Evolutionary conservation across 2,113 vertebrate genomes (phyloP).

Genomic region (Halichoerus grypus): DNA sequence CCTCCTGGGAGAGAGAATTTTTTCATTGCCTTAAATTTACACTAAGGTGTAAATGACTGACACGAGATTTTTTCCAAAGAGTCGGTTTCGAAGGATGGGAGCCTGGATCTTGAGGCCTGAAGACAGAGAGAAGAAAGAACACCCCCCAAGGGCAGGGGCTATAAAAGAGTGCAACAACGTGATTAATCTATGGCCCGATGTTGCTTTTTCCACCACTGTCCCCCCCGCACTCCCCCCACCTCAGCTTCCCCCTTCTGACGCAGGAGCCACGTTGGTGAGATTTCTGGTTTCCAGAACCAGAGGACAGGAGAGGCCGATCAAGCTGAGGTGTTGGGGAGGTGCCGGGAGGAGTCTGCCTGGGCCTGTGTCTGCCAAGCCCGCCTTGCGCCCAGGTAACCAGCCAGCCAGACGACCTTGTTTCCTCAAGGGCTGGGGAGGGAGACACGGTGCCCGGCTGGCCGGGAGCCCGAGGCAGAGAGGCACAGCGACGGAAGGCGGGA

Average conservation of each 20-base stretch:
- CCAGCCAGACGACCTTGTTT: constrained; percentile 48
- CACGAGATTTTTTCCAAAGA: background rate
- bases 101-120: background rate
- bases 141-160: background rate
- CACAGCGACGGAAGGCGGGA: background rate
- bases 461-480: background rate
- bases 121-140: constrained; percentile 1
- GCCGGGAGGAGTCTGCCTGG: background rate
- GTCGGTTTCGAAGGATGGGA: background rate
- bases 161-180: background rate
- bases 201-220: background rate
- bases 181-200: background rate
- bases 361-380: background rate
- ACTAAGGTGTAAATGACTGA: constrained; percentile 56
- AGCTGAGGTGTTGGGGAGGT: background rate
- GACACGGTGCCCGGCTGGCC: background rate
- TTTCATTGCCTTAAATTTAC: constrained; percentile 31
- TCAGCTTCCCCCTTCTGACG: background rate
- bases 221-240: background rate
- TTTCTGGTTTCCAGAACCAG: constrained; percentile 44
- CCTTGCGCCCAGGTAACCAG: background rate
- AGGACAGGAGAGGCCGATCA: background rate
- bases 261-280: background rate
- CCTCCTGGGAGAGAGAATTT: background rate
- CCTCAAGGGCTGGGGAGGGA: background rate